Evolutionary conservation across 2,888 invertebrate species (phyloP).

Genomic region (Heliconius erato): DNA sequence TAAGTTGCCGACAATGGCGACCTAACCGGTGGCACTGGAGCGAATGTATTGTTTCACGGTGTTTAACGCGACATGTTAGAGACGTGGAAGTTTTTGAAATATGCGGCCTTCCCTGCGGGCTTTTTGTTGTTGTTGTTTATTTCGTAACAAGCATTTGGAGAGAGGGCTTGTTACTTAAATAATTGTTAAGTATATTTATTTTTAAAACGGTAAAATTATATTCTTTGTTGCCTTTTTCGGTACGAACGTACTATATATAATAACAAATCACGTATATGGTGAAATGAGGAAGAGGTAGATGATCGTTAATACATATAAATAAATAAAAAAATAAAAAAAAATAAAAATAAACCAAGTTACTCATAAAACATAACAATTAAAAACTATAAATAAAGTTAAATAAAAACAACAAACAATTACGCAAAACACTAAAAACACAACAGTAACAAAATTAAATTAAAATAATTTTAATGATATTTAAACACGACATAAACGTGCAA

Average conservation of each 20-base stretch:
- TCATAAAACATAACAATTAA: too few relatives aligned
- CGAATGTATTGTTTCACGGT: constrained; percentile 47
- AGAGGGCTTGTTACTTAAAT: background rate
- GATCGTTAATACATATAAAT: background rate
- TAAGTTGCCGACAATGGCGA: constrained; percentile 41
- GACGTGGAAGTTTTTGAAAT: constrained; percentile 36
- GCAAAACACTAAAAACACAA: too few relatives aligned
- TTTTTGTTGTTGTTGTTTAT: background rate
- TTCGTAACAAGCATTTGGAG: background rate
- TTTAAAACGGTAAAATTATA: background rate
- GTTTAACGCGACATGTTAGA: constrained; percentile 41
- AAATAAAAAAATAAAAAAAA: background rate
- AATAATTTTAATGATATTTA: constrained; percentile 23
- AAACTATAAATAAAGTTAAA: too few relatives aligned
- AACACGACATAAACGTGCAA: constrained; percentile 29
- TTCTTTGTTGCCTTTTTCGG: background rate
- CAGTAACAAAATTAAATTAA: background rate
- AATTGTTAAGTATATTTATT: background rate
- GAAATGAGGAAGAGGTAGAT: background rate
- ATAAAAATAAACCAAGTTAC: background rate
- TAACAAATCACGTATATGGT: background rate
- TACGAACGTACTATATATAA: background rate
- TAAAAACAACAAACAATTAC: too few relatives aligned
- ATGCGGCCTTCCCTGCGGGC: constrained; percentile 11
- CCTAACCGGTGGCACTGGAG: constrained; percentile 44